A percentile compares a stretch with the other conserved stretches of the same genome.
phyloP scores from a whole-genome alignment of 2,113 vertebrate genomes.

The Cyrtonyx montezumae region DNA sequence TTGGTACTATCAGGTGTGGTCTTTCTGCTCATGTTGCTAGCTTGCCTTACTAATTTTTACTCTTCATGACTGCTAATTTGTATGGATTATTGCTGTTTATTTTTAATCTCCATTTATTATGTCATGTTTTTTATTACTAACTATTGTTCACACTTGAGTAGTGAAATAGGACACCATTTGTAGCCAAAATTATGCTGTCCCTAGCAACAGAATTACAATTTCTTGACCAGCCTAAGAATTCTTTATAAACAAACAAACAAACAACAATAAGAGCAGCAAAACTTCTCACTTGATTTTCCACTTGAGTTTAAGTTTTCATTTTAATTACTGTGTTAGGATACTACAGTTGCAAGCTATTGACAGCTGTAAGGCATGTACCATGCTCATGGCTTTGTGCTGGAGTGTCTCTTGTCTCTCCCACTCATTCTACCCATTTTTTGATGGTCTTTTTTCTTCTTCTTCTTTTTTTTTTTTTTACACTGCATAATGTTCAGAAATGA shows the following conservation, averaged over 20 bases:
- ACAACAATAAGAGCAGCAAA: not conserved
- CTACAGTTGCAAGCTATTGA: not conserved
- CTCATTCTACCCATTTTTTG: not conserved
- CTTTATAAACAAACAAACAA: not conserved
- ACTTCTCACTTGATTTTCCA: not conserved
- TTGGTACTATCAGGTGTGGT: not conserved
- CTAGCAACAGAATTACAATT: not conserved
- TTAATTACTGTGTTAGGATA: not conserved
- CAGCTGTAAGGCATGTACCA: not conserved
- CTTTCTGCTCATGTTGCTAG: not conserved
- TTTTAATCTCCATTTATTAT: not conserved
- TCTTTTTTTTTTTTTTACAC: not conserved
- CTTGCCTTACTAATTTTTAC: not conserved
- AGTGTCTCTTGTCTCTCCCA: not conserved
- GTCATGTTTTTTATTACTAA: not conserved
- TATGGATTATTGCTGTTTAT: not conserved
- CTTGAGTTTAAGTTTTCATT: not conserved
- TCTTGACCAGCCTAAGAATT: not conserved
- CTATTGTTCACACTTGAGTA: not conserved
- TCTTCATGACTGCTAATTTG: not conserved
- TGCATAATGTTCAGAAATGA: not conserved
- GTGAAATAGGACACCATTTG: not conserved
- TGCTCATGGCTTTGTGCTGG: not conserved
- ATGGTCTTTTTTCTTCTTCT: not conserved
- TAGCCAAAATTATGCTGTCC: not conserved